A percentile compares a stretch with the other conserved stretches of the same genome.
These are phyloP conservation scores for Acanthornis magna DNA, from an alignment of 2,797 vertebrate species.

Conservation along the genomic window DNA sequence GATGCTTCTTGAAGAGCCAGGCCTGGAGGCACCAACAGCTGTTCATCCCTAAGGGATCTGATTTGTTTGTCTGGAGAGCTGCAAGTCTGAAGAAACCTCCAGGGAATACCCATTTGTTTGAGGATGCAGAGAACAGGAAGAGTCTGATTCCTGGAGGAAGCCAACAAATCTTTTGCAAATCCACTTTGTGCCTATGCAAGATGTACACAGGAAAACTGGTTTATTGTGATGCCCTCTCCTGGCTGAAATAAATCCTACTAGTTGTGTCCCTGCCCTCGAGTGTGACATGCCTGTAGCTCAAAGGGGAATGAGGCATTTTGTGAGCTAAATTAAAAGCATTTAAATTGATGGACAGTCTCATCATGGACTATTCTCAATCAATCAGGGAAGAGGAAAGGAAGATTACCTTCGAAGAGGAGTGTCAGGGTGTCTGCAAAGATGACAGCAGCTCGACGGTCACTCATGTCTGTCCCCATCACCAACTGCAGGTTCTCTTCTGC, in stretches of 20 bases:
- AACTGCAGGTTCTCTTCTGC: slow-evolving; percentile 92
- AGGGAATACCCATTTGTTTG: neutral
- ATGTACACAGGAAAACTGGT: neutral
- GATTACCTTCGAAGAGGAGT: slow-evolving; percentile 90
- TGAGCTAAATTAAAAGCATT: neutral
- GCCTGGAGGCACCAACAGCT: neutral
- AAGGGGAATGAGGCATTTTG: neutral
- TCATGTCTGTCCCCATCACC: slow-evolving; percentile 87
- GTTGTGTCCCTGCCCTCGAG: neutral
- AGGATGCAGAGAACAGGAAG: neutral
- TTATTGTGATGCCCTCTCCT: neutral
- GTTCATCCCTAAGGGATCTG: neutral
- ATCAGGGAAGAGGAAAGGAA: neutral
- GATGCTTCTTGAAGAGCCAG: neutral
- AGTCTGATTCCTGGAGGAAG: neutral
- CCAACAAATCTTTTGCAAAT: neutral
- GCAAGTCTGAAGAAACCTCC: neutral
- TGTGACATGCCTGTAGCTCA: neutral
- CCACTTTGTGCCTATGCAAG: neutral
- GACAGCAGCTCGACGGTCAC: slow-evolving; percentile 88
- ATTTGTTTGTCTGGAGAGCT: neutral
- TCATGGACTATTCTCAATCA: neutral
- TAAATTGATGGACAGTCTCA: neutral
- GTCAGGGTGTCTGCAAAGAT: slow-evolving; percentile 95
- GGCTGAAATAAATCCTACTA: neutral